These are phyloP conservation scores for Conus ventricosus DNA, from an alignment of 1,140 invertebrate genomes.

Conservation along the genomic window DNA sequence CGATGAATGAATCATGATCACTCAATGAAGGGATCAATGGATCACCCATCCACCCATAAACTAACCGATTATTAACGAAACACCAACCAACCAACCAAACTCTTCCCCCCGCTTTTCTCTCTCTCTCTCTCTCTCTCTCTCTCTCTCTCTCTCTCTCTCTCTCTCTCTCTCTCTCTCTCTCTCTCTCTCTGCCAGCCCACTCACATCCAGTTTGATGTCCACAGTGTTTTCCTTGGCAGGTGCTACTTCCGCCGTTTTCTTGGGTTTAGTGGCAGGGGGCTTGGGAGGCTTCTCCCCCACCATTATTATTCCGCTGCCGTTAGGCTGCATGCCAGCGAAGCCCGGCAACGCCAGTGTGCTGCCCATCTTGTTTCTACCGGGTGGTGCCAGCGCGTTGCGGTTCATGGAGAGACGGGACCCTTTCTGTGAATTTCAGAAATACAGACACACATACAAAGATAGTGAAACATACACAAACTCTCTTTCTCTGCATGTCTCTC, in stretches of 20 bases:
- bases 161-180: too few relatives aligned
- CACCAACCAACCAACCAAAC: too few relatives aligned
- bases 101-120: too few relatives aligned
- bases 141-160: too few relatives aligned
- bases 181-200: neutral
- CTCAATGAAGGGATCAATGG: too few relatives aligned
- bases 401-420: neutral
- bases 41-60: too few relatives aligned
- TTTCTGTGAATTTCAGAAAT: neutral
- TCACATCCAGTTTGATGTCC: conserved; percentile 56
- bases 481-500: too few relatives aligned
- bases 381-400: neutral
- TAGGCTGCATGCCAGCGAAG: neutral
- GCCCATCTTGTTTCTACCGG: neutral
- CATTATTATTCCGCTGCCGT: conserved; percentile 27
- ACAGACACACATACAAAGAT: too few relatives aligned
- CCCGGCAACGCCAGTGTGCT: conserved; percentile 22
- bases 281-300: conserved; percentile 31
- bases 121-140: too few relatives aligned
- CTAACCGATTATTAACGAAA: too few relatives aligned
- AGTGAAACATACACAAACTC: too few relatives aligned
- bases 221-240: conserved; percentile 36
- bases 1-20: too few relatives aligned
- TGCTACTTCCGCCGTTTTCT: conserved; percentile 44
- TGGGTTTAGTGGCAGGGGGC: conserved; percentile 21